Percentiles rank a stretch among this genome's conserved stretches.
phyloP scores from a whole-genome alignment of 2,797 vertebrate species.

The Pangasius macronema region DNA sequence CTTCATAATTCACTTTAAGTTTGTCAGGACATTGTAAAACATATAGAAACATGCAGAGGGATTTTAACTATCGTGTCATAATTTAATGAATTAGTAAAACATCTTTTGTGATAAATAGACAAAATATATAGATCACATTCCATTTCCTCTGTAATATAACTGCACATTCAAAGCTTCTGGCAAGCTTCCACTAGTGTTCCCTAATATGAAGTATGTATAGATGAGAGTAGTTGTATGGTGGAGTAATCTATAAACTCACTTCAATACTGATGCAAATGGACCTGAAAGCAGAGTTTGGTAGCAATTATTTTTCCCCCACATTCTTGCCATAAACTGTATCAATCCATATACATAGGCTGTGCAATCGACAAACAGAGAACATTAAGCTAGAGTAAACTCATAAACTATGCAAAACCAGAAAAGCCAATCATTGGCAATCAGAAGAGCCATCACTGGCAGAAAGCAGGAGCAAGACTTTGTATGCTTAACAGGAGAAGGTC shows the following conservation, averaged over 20 bases:
- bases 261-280: background rate
- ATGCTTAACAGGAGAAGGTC: background rate
- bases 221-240: background rate
- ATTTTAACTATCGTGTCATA: constrained; percentile 52
- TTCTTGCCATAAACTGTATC: background rate
- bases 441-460: background rate
- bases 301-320: no score
- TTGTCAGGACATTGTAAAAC: constrained; percentile 48
- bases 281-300: background rate
- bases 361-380: background rate
- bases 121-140: constrained; percentile 16
- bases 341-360: background rate
- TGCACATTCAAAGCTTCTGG: constrained; percentile 1
- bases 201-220: background rate
- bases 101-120: constrained; percentile 39
- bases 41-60: constrained; percentile 64
- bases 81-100: constrained; percentile 24
- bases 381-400: background rate
- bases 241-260: background rate
- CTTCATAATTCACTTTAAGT: constrained; percentile 62
- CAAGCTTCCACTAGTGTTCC: constrained; percentile 3
- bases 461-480: no score
- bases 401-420: constrained; percentile 1
- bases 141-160: constrained; percentile 36
- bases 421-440: background rate